Base-by-base conservation (phyloP, 2,113 vertebrate genomes). In the Eleginops maclovinus region DNA sequence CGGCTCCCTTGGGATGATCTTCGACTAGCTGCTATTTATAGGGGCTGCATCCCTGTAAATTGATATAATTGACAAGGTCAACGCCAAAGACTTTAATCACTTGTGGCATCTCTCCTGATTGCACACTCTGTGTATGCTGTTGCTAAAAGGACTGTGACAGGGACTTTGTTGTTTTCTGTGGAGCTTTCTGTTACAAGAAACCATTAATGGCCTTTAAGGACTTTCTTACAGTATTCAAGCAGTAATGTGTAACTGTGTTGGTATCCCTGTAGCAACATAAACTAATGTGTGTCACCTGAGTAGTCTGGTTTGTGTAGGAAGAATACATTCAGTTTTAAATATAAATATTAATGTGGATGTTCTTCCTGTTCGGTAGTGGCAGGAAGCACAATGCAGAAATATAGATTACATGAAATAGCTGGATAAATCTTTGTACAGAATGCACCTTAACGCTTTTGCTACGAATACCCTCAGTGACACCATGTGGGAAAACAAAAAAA, bases 81-180 rank as follows among this genome's bases (percentile, higher is more conserved):
- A 16, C 16, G 3, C 3, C 19, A 51, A 49, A 4, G 14, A 65
- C 61, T 79, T 79, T 65, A 72, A 79, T 72, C 61, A 63, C 77
- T 55, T 19, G 22, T 65, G 60, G 59, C 68, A 65, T 50, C 13
- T 64, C 15, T 28, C 15, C 50, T 41, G 44, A 65, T 21, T 51
- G 14, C 28, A 43, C 21, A 49, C n/a, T 24, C 44, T 19, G 4
- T 41, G 17, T 28, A n/a, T 11, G 44, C 12, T 16, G 8, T n/a
- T 10, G 41, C 1, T 16, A n/a, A 44, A 19, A 36, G 9, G 14
- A 36, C 14, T 26, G 31, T 14, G 36, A 50, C 3, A 8, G 15
- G n/a, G 46, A 50, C 15, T 55, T 28, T 69, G 28, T 41, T 60
- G 2, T 19, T 26, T 36, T 49, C 43, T 21, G 47, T 62, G 16